Percentiles rank a stretch among this genome's conserved stretches.
These are phyloP conservation scores for Phalanger gymnotis DNA, from an alignment of 2,797 vertebrate species.

Conservation along the genomic window DNA sequence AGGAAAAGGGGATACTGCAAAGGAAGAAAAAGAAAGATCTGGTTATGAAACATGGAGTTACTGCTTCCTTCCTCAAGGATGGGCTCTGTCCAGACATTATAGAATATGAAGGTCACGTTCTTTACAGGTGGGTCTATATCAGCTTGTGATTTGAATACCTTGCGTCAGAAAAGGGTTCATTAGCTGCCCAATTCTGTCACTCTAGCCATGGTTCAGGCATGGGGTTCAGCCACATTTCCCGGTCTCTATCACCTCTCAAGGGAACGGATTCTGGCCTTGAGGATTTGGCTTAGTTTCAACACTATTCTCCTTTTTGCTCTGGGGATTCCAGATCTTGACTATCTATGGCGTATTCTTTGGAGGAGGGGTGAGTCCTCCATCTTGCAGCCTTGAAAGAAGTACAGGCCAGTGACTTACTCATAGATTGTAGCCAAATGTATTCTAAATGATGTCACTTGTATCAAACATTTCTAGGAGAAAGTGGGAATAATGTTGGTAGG, in stretches of 20 bases:
- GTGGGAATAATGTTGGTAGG: conserved; percentile 9
- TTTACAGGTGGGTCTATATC: not conserved
- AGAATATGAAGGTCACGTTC: not conserved
- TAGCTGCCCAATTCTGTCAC: not conserved
- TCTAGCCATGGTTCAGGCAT: not conserved
- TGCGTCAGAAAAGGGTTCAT: not conserved
- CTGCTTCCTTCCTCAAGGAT: not conserved
- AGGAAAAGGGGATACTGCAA: not conserved
- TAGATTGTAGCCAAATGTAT: not conserved
- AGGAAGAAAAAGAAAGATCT: not conserved
- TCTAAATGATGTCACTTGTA: not conserved
- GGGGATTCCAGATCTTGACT: not conserved
- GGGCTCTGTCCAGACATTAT: not conserved
- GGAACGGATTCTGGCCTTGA: conserved; percentile 1
- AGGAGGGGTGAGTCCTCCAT: not conserved
- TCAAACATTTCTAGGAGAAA: not conserved
- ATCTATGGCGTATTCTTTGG: not conserved
- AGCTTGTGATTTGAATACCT: not conserved
- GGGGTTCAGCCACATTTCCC: not conserved
- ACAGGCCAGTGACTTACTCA: not conserved
- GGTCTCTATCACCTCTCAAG: not conserved
- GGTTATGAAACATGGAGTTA: not conserved
- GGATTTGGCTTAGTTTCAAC: not conserved
- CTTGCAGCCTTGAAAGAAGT: not conserved
- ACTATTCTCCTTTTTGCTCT: not conserved